Conservation (phyloP, 2,113 vertebrate species). For the Hipposideros armiger region DNA sequence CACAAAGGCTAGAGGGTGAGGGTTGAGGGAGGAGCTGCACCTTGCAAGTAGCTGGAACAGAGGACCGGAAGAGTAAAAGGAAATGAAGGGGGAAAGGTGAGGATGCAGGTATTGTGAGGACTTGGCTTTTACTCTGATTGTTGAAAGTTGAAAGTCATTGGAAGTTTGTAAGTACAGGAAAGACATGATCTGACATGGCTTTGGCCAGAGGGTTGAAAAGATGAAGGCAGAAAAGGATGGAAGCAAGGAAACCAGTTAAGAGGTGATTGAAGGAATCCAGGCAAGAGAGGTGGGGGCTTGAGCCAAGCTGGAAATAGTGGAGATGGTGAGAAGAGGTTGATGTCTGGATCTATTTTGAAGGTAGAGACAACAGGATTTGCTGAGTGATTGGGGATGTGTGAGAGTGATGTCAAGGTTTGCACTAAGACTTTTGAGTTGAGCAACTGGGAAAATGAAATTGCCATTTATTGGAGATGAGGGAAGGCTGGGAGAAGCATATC, state of each 20-base stretch:
- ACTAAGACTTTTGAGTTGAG: constrained; percentile 34
- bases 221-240: constrained; percentile 1
- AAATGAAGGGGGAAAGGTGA: neutral
- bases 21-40: neutral
- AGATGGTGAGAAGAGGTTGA: neutral
- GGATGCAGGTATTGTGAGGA: neutral
- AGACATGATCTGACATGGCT: neutral
- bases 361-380: neutral
- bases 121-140: constrained; percentile 28
- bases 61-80: neutral
- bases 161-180: constrained; percentile 1
- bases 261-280: neutral
- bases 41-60: neutral
- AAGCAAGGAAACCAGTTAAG: neutral
- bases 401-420: neutral
- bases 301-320: neutral
- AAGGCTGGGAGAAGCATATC: neutral
- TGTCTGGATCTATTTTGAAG: constrained; percentile 49
- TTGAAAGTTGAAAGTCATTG: neutral
- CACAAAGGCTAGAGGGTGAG: neutral
- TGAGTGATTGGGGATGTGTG: neutral
- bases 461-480: constrained; percentile 15
- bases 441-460: neutral
- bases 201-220: constrained; percentile 23
- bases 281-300: neutral